Conservation (phyloP, 2,797 vertebrate genomes). For the Pelodytes ibericus region DNA sequence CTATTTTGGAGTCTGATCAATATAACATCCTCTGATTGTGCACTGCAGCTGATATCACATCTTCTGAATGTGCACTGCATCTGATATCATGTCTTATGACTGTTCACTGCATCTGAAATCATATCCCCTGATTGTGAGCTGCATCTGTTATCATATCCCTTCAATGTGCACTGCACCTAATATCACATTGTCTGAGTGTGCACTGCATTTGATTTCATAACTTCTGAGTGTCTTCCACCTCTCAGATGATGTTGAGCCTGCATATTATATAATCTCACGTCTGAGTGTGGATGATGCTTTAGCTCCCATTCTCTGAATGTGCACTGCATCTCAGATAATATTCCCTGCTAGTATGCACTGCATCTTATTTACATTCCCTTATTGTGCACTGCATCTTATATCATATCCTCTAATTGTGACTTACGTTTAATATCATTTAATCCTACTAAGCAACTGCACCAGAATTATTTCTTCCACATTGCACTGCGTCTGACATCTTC, state of each 20-base stretch:
- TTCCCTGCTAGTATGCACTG: constrained; percentile 10
- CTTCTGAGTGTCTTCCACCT: constrained; percentile 23
- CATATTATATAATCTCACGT: not conserved
- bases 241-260: constrained; percentile 17
- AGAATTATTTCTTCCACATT: constrained; percentile 35
- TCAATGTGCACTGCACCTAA: constrained; percentile 24
- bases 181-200: constrained; percentile 16
- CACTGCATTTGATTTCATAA: constrained; percentile 22
- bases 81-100: too few species aligned
- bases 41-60: constrained; percentile 36
- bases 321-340: constrained; percentile 28
- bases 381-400: constrained; percentile 33
- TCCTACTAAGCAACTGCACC: constrained; percentile 30
- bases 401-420: constrained; percentile 34
- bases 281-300: constrained; percentile 11
- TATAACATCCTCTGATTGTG: constrained; percentile 14
- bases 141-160: not conserved
- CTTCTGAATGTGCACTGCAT: constrained; percentile 22
- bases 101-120: constrained; percentile 39
- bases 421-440: constrained; percentile 50
- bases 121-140: not conserved
- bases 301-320: constrained; percentile 8
- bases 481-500: constrained; percentile 53
- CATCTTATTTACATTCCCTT: constrained; percentile 4
- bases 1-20: not conserved